Evolutionary conservation across 2,113 vertebrate genomes (phyloP).

Genomic region (Hystrix brachyura): DNA sequence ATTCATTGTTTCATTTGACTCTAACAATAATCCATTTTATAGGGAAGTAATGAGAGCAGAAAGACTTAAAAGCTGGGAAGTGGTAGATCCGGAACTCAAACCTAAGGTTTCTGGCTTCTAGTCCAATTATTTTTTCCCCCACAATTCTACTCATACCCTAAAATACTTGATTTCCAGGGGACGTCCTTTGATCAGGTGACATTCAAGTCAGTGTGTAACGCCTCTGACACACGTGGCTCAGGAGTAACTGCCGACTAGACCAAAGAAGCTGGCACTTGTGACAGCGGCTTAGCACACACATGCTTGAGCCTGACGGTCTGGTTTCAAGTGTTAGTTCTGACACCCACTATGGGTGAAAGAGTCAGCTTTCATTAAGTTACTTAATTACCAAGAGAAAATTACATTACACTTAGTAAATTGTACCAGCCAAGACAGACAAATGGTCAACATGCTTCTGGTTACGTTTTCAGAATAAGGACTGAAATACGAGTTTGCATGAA

Average conservation of each 20-base stretch:
- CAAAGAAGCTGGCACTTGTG: neutral
- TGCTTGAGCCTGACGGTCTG: neutral
- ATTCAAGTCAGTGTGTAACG: neutral
- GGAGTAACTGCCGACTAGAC: neutral
- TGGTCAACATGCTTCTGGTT: neutral
- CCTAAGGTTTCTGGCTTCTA: neutral
- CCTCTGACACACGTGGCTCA: neutral
- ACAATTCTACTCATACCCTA: neutral
- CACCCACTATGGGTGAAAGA: neutral
- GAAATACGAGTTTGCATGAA: constrained; percentile 26
- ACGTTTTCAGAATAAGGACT: constrained; percentile 20
- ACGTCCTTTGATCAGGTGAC: neutral
- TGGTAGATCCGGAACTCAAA: neutral
- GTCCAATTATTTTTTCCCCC: neutral
- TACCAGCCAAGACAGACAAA: neutral
- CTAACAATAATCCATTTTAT: neutral
- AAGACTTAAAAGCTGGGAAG: neutral
- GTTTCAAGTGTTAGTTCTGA: neutral
- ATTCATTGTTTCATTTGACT: neutral
- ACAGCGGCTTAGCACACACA: neutral
- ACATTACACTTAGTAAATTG: constrained; percentile 15
- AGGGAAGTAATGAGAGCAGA: neutral
- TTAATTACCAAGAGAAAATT: constrained; percentile 50
- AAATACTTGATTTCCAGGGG: neutral
- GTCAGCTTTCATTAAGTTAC: neutral